Percentiles rank a stretch among this genome's conserved stretches.
These are phyloP conservation scores for Axea sp. DNA, from an alignment of 2,888 invertebrate genomes.

Conservation along the genomic window DNA sequence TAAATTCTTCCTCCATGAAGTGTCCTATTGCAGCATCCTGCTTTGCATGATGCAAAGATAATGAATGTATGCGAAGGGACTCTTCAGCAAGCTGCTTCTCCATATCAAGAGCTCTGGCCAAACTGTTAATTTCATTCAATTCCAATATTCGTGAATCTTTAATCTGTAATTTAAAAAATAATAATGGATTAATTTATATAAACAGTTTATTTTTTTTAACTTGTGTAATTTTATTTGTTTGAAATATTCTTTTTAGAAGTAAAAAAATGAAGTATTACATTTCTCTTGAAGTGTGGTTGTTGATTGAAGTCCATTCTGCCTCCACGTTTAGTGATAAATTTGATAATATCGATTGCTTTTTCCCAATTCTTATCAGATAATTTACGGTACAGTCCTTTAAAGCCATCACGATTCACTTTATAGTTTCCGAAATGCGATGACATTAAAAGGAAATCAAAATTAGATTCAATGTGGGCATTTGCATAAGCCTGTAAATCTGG, in stretches of 20 bases:
- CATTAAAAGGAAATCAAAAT: conserved; percentile 87
- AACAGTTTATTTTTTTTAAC: not conserved
- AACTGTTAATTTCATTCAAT: conserved; percentile 85
- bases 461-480: conserved; percentile 85
- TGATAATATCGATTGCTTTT: conserved; percentile 87
- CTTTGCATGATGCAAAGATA: conserved; percentile 85
- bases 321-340: conserved; percentile 88
- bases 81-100: conserved; percentile 86
- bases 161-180: conserved; percentile 61
- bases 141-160: conserved; percentile 79
- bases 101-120: conserved; percentile 87
- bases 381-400: conserved; percentile 86
- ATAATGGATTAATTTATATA: too few species aligned
- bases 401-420: conserved; percentile 87
- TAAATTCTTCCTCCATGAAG: conserved; percentile 88
- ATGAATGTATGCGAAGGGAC: conserved; percentile 85
- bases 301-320: conserved; percentile 82
- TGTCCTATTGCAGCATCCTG: conserved; percentile 81
- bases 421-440: conserved; percentile 89
- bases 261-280: conserved; percentile 68
- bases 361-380: conserved; percentile 88
- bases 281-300: conserved; percentile 68
- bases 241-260: too few species aligned
- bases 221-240: too few species aligned
- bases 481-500: conserved; percentile 81